Percentiles rank a stretch among this genome's conserved stretches.
Conservation (phyloP, 2,113 vertebrate species). For the Sardina pilchardus region DNA sequence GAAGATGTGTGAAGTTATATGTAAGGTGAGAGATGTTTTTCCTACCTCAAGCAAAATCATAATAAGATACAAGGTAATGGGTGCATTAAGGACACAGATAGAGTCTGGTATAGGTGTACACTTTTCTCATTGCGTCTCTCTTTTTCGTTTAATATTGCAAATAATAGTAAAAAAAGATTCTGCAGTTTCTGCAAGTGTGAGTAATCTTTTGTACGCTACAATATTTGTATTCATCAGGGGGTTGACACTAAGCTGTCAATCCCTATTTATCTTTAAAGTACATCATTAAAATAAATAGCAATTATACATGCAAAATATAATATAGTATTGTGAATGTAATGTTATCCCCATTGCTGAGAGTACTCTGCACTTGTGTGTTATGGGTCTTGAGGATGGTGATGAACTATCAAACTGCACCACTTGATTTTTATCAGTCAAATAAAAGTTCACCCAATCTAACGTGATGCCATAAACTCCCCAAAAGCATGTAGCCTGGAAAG, state of each 20-base stretch:
- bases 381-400: background rate
- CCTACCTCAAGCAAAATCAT: background rate
- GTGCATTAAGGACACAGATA: too few relatives aligned
- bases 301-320: background rate
- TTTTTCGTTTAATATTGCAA: too few relatives aligned
- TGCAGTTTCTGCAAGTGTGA: too few relatives aligned
- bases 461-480: background rate
- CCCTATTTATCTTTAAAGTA: background rate
- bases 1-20: background rate
- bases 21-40: background rate
- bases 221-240: too few relatives aligned
- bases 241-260: too few relatives aligned
- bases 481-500: background rate
- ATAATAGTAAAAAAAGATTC: too few relatives aligned
- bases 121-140: too few relatives aligned
- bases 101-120: too few relatives aligned
- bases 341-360: background rate
- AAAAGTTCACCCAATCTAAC: conserved; percentile 10
- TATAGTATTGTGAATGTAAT: background rate
- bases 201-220: too few relatives aligned
- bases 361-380: background rate
- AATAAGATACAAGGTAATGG: too few relatives aligned
- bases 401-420: background rate
- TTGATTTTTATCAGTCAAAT: conserved; percentile 10
- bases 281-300: background rate